Evolutionary conservation across 2,888 invertebrate genomes (phyloP).

Genomic region (Lucinisca nassula): DNA sequence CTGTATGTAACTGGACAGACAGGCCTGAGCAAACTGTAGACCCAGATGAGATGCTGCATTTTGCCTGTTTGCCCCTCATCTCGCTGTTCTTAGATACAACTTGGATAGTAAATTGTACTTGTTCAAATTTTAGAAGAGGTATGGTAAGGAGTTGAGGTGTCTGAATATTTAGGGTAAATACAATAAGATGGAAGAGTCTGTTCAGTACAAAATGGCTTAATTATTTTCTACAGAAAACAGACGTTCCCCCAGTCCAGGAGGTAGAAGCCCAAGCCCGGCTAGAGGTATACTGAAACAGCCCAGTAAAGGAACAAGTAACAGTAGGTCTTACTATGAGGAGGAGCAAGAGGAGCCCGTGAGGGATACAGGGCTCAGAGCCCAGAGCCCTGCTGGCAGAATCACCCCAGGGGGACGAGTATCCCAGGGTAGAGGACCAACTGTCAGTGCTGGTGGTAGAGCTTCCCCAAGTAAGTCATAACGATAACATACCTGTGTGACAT

Average conservation of each 20-base stretch:
- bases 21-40: no score
- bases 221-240: not conserved
- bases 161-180: no score
- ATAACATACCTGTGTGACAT: no score
- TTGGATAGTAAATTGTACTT: no score
- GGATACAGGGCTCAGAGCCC: slow-evolving; percentile 48
- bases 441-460: slow-evolving; percentile 64
- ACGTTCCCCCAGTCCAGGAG: not conserved
- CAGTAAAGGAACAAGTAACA: slow-evolving; percentile 26
- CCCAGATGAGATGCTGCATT: no score
- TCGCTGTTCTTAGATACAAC: no score
- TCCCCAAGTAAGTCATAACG: slow-evolving; percentile 73
- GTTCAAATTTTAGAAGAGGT: no score
- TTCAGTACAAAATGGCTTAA: not conserved
- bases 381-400: slow-evolving; percentile 55
- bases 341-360: slow-evolving; percentile 57
- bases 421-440: slow-evolving; percentile 58
- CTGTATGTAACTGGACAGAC: no score
- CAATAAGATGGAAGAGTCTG: no score
- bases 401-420: slow-evolving; percentile 64
- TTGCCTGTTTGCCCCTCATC: no score
- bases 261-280: slow-evolving; percentile 57
- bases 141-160: no score
- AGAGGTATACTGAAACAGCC: slow-evolving; percentile 61
- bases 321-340: slow-evolving; percentile 20